phyloP scores from a whole-genome alignment of 2,113 vertebrate genomes.

The Colaptes auratus region DNA sequence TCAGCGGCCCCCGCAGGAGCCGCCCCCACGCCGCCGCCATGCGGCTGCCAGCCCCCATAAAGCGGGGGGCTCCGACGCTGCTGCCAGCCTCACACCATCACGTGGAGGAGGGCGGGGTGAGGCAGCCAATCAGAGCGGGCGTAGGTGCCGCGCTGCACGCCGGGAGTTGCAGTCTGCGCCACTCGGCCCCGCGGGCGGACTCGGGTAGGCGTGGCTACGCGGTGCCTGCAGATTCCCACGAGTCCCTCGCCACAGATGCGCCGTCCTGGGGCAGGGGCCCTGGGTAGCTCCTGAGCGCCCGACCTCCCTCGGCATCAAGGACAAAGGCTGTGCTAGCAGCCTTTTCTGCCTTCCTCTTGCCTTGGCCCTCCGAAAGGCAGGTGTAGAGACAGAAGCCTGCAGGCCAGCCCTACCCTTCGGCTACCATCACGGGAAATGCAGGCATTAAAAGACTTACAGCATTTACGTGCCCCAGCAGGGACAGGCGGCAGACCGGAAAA shows the following conservation, averaged over 20 bases:
- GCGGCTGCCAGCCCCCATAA: neutral
- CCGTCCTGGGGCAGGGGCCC: rapidly evolving
- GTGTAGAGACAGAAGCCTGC: neutral
- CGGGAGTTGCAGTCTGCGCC: conserved; percentile 29
- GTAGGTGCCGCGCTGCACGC: neutral
- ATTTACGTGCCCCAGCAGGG: rapidly evolving
- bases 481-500: neutral
- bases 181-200: rapidly evolving
- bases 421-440: rapidly evolving
- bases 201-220: rapidly evolving
- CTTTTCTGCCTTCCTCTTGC: neutral
- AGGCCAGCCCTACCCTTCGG: rapidly evolving
- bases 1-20: neutral
- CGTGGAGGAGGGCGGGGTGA: neutral
- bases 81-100: neutral
- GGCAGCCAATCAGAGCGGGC: neutral
- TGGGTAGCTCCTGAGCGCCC: rapidly evolving
- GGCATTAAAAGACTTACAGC: rapidly evolving
- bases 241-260: rapidly evolving
- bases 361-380: no score
- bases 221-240: rapidly evolving
- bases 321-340: neutral
- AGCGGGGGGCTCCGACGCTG: no score
- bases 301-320: neutral
- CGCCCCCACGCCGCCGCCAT: neutral